Evolutionary conservation across 2,113 vertebrate genomes (phyloP), one percentile per base, ranked within the genome.

Genomic region (Oenanthe melanoleuca): DNA sequence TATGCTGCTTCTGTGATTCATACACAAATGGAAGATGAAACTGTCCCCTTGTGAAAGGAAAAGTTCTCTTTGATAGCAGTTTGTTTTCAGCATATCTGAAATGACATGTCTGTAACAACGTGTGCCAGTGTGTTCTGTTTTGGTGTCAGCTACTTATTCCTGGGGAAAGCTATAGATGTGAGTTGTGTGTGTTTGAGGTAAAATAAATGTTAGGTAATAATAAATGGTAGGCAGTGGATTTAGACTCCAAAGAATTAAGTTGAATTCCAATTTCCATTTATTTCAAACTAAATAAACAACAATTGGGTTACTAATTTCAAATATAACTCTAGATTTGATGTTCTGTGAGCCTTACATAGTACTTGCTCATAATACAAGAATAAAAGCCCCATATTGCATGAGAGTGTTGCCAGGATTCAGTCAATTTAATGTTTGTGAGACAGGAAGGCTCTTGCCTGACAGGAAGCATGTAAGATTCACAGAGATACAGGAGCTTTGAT

Each of bases 31-130:
- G 40, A 79, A 91, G 57, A 86, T 80, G 47, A 95, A 96, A 93
- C 29, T n/a, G 14, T 47, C 95, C 56, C 59, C 67, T 28, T 59
- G 72, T 84, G 86, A 92, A 38, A 77, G 34, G 65, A 60, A 49
- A 83, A 63, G 53, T 77, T 91, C 47, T 31, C 56, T 72, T 9
- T 82, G 34, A 73, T 33, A 72, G 81, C 37, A 59, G 91, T 96
- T 96, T 86, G 55, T 84, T 94, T 88, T 65, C 80, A 74, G 49
- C 45, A 65, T 77, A 53, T 92, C 77, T 77, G 92, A 91, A 96
- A 86, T 85, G 56, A 29, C 71, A 55, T 18, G 26, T 49, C 53
- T 91, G n/a, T 86, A 71, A 88, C 50, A 49, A 37, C 49, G 47
- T 20, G 37, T 49, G 70, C 52, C 24, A 65, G 17, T 31, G 53